phyloP scores from a whole-genome alignment of 2,888 invertebrate genomes.

The Hyposoter dolosus region DNA sequence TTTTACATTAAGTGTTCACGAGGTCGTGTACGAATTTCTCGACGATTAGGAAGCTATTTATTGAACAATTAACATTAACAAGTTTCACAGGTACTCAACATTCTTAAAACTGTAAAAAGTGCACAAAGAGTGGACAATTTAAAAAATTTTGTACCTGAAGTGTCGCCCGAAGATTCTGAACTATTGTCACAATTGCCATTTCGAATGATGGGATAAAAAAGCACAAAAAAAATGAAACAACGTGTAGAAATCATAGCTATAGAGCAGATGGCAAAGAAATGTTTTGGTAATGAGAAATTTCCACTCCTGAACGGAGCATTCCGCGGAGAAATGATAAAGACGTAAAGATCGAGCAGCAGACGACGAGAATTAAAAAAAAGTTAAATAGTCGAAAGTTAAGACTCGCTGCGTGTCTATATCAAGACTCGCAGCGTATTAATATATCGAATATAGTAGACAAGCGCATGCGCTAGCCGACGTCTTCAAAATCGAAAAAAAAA shows the following conservation, averaged over 20 bases:
- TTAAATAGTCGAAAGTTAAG: neutral
- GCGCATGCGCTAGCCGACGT: neutral
- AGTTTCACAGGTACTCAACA: too few relatives aligned
- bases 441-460: neutral
- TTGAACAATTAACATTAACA: too few relatives aligned
- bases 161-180: conserved; percentile 15
- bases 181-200: conserved; percentile 38
- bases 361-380: conserved; percentile 4
- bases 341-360: neutral
- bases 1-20: too few relatives aligned
- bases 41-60: too few relatives aligned
- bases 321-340: conserved; percentile 45
- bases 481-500: neutral
- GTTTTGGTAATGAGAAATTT: conserved; percentile 37
- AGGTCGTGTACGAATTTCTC: too few relatives aligned
- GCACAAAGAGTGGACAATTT: neutral
- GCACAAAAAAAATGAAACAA: conserved; percentile 33
- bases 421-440: neutral
- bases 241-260: conserved; percentile 23
- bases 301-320: conserved; percentile 23
- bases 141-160: conserved; percentile 42
- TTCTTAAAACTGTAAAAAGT: too few relatives aligned
- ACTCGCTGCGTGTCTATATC: neutral
- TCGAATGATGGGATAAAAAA: conserved; percentile 6
- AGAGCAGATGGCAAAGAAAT: conserved; percentile 1